Base-by-base conservation (phyloP, 2,797 vertebrate species). In the Dryobates pubescens region DNA sequence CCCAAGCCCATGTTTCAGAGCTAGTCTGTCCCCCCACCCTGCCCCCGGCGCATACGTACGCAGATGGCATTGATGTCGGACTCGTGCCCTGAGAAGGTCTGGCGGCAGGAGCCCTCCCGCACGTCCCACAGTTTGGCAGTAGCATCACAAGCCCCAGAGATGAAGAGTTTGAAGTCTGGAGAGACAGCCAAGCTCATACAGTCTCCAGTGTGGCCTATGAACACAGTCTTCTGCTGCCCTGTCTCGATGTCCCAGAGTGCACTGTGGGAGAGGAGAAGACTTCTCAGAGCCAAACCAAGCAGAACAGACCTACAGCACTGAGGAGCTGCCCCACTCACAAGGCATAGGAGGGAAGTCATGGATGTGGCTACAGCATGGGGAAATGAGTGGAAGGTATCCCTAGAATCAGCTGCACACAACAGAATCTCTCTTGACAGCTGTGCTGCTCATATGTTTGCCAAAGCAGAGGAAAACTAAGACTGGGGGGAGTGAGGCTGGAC, bases 161-260 rank as follows among this genome's bases (percentile, higher is more conserved):
- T 98, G 96, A 99, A 99, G 69, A 98, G 98, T 47, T 98, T 99
- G 94, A 98, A 99, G 97, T 99, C 99, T 27, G 99, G 99, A 67
- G 99, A 98, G 86, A 99, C 98, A 0, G 97, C 99, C 95, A 99
- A 96, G 63, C 98, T 99, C 99, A 99, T 99, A 92, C 99, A 99
- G 97, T 99, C 99, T 45, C 99, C 99, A 2, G 98, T 98, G 94
- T 99, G 99, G 58, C 99, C 99, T 17, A 98, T 71, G 69, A 98
- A 99, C 68, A 98, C 92, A 0, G 98, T 98, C 97, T 99, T 99
- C 96, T 99, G 98, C 90, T 98, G 98, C 49, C 99, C 99, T 0
- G 99, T 99, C 97, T 99, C 99, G 14, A 99, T 99, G 97, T 99
- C 99, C 99, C 99, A 99, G 78, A 99, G 98, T 2, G 98, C 98